phyloP scores from a whole-genome alignment of 2,888 invertebrate species.

The Andrena minutula region DNA sequence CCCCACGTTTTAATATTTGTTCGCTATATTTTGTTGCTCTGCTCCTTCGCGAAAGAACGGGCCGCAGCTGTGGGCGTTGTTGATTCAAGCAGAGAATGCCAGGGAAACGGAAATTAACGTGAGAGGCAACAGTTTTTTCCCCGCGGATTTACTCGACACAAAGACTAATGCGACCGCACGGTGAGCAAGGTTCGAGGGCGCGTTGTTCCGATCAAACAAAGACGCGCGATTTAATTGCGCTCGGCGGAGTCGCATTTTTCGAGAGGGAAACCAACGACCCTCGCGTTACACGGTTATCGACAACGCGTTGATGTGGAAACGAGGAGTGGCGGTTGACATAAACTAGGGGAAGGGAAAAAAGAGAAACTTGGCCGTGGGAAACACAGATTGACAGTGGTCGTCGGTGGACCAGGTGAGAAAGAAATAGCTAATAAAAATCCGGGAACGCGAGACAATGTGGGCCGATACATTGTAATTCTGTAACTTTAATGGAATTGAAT shows the following conservation, averaged over 20 bases:
- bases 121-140: neutral
- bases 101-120: conserved; percentile 13
- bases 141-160: neutral
- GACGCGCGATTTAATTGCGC: conserved; percentile 43
- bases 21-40: neutral
- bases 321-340: conserved; percentile 19
- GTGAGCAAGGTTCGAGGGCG: neutral
- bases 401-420: neutral
- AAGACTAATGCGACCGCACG: neutral
- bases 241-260: conserved; percentile 7
- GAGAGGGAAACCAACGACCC: neutral
- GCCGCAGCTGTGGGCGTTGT: neutral
- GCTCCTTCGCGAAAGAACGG: neutral
- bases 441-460: neutral
- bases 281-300: conserved; percentile 27
- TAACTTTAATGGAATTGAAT: neutral
- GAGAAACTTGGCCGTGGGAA: neutral
- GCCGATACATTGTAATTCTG: neutral
- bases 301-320: conserved; percentile 8
- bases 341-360: neutral
- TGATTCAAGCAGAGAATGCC: neutral
- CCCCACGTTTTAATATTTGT: neutral
- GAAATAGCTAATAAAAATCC: neutral
- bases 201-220: conserved; percentile 36
- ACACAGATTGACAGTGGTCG: neutral